These are phyloP conservation scores for Acanthopagrus latus DNA, from an alignment of 2,797 vertebrate genomes.

Conservation along the genomic window DNA sequence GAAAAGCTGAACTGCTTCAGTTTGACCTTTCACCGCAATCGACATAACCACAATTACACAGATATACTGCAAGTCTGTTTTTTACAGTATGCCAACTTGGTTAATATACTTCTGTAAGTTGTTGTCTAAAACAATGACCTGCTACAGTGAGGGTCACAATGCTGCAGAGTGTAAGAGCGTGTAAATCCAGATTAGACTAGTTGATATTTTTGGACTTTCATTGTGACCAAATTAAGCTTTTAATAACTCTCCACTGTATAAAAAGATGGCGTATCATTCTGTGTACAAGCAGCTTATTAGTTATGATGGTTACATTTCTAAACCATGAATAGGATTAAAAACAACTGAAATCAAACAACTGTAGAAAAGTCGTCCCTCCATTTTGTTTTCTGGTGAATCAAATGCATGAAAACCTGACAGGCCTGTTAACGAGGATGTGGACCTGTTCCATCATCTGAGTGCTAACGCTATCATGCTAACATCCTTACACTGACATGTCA, in stretches of 20 bases:
- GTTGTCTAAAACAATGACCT: neutral
- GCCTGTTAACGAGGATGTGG: neutral
- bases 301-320: neutral
- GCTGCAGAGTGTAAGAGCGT: neutral
- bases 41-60: neutral
- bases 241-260: neutral
- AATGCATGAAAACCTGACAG: neutral
- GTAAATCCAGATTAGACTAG: conserved; percentile 16
- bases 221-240: neutral
- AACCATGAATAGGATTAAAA: neutral
- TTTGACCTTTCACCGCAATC: neutral
- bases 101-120: neutral
- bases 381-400: neutral
- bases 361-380: neutral
- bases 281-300: neutral
- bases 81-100: neutral
- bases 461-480: neutral
- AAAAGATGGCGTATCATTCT: neutral
- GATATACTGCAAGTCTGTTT: neutral
- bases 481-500: neutral
- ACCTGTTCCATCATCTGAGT: too few species aligned
- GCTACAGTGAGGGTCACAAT: neutral
- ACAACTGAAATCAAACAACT: neutral
- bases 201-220: neutral
- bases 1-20: neutral